A percentile compares a stretch with the other conserved stretches of the same genome.
Conservation (phyloP, 2,888 invertebrate genomes). For the Eudemis profundana region DNA sequence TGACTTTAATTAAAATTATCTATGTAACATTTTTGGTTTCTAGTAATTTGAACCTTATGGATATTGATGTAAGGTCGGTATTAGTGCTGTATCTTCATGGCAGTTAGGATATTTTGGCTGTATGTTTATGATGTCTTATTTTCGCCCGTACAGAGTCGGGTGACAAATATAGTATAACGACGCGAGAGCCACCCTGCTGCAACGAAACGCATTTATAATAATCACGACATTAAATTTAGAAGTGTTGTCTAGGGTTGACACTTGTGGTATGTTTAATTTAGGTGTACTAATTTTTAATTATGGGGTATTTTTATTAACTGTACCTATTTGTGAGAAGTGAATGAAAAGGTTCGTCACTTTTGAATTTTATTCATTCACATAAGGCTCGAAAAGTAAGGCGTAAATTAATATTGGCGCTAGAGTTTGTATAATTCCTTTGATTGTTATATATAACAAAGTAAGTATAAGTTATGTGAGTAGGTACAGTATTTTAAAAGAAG, state of each 20-base stretch:
- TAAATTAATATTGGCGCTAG: too few relatives aligned
- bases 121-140: background rate
- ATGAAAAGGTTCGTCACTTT: too few relatives aligned
- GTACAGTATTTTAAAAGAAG: too few relatives aligned
- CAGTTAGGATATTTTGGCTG: background rate
- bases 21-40: background rate
- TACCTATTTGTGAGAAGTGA: too few relatives aligned
- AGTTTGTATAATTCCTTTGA: too few relatives aligned
- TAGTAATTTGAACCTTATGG: background rate
- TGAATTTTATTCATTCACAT: too few relatives aligned
- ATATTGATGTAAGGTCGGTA: background rate
- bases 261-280: background rate
- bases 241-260: constrained; percentile 23
- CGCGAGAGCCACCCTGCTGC: constrained; percentile 32
- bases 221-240: constrained; percentile 38
- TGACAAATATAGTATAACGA: constrained; percentile 31
- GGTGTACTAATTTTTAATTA: too few relatives aligned
- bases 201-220: constrained; percentile 41
- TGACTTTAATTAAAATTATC: background rate
- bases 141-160: background rate
- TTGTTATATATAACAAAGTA: too few relatives aligned
- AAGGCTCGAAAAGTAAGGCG: too few relatives aligned
- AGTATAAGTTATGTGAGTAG: too few relatives aligned
- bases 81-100: background rate
- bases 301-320: too few relatives aligned